Base-by-base conservation (phyloP, 2,888 invertebrate species). In the Tenodera sinensis region DNA sequence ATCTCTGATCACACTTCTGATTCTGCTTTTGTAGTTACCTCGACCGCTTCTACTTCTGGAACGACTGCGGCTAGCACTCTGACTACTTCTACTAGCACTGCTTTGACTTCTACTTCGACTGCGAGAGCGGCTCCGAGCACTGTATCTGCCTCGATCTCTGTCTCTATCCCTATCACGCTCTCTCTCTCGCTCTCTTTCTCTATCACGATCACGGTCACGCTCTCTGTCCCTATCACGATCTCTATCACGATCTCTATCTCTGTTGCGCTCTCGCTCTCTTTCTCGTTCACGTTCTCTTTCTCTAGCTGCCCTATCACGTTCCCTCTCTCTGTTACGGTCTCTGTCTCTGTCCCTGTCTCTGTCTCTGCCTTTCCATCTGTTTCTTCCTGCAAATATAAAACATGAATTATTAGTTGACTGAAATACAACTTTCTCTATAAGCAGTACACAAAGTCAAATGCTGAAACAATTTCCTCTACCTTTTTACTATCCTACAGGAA, bases 281-380 rank as follows among this genome's bases (percentile, higher is more conserved):
- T 87, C 87, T 34, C 87, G 34, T 14, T 87, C 87, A 6, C 83
- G 27, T 25, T 87, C 87, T 25, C 87, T 20, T 9, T 87, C 87
- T 25, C 87, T 87, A 9, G 81, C 54, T 71, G 4, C 81, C 15
- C 84, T 28, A 4, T 84, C 84, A 25, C 84, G 28, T 30, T 84
- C 84, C 25, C 84, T 28, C 30, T 84, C 84, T 28, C 84, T 28
- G 14, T 84, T 34, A 7, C 84, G 84, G 3, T 84, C 84, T 25
- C 84, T 1, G 15, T 84, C 84, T 15, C n/a, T n/a, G n/a, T n/a
- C n/a, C n/a, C 86, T 28, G 7, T 87, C 87, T 82, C 87, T 28
- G 15, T 87, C 87, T 27, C 87, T 87, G 27, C 90, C 90, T 84
- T 88, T 85, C 90, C 90, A 90, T 83, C 90, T 88, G 47, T 90